A percentile compares a stretch with the other conserved stretches of the same genome.
Evolutionary conservation across 2,113 vertebrate genomes (phyloP).

Genomic region (Poeciliopsis prolifica): DNA sequence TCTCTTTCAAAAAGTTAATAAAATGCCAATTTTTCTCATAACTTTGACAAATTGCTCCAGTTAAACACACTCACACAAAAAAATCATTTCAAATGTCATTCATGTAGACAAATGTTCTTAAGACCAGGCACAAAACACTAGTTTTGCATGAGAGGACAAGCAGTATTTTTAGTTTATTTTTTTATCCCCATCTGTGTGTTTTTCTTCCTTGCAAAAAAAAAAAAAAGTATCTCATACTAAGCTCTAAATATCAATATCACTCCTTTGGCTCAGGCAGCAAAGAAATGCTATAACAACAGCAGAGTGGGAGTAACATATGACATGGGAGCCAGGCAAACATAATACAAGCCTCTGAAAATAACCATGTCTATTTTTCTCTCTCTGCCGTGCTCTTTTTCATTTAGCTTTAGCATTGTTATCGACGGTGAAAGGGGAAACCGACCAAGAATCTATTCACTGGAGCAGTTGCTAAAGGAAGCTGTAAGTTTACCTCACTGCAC

Average conservation of each 20-base stretch:
- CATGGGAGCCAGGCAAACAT: conserved; percentile 50
- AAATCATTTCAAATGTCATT: not conserved
- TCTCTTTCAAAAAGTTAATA: not conserved
- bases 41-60: not conserved
- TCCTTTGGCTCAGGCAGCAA: conserved; percentile 34
- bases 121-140: not conserved
- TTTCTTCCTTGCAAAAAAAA: conserved; percentile 13
- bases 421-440: conserved; percentile 93
- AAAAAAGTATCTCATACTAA: conserved; percentile 32
- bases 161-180: not conserved
- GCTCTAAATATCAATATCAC: conserved; percentile 33
- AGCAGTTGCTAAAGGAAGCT: conserved; percentile 94
- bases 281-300: conserved; percentile 41
- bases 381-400: conserved; percentile 38
- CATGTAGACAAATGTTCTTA: not conserved
- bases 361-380: conserved; percentile 38
- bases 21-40: not conserved
- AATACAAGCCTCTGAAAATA: conserved; percentile 70
- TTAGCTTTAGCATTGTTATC: conserved; percentile 91
- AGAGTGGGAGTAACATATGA: conserved; percentile 62
- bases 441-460: conserved; percentile 91
- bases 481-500: conserved; percentile 80
- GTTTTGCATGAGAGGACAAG: not conserved
- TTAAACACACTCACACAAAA: too few species aligned
- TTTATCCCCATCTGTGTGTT: conserved; percentile 1